Conservation (phyloP, 2,888 invertebrate genomes). For the Pristionchus mayeri region DNA sequence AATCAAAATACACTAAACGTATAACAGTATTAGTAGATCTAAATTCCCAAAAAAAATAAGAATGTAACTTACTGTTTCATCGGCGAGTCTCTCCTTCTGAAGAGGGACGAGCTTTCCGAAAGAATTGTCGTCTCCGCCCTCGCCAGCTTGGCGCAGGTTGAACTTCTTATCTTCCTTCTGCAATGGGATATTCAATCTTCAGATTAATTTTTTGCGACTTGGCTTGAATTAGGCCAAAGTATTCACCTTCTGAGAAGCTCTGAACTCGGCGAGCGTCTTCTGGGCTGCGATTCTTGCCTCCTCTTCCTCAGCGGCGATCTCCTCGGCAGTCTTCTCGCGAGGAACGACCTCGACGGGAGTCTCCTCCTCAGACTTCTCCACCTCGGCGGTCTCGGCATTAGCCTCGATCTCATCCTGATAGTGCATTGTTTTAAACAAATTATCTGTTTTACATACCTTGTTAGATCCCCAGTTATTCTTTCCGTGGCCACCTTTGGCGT, state of each 20-base stretch:
- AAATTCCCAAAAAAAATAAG: neutral
- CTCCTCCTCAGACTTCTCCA: constrained; percentile 56
- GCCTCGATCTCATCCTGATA: constrained; percentile 51
- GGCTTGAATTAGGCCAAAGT: too few relatives aligned
- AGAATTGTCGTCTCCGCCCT: constrained; percentile 61
- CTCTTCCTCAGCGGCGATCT: constrained; percentile 63
- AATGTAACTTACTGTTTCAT: constrained; percentile 36
- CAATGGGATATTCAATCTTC: too few relatives aligned
- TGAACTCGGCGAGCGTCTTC: constrained; percentile 74
- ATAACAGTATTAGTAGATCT: too few relatives aligned
- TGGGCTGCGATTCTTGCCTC: constrained; percentile 64
- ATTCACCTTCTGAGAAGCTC: constrained; percentile 60
- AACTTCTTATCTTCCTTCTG: constrained; percentile 64
- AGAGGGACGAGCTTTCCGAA: constrained; percentile 57
- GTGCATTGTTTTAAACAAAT: too few relatives aligned
- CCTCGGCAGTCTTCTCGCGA: constrained; percentile 69
- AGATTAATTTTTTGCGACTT: too few relatives aligned
- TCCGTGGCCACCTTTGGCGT: constrained; percentile 77
- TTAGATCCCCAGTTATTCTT: constrained; percentile 75
- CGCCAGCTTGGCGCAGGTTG: constrained; percentile 72
- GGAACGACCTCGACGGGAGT: constrained; percentile 55
- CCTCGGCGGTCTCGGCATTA: constrained; percentile 40
- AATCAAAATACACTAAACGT: too few relatives aligned
- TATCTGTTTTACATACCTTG: too few relatives aligned
- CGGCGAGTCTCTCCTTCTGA: constrained; percentile 49